Evolutionary conservation across 2,888 invertebrate species (phyloP).

Genomic region (Dorcus parallelipipedus): DNA sequence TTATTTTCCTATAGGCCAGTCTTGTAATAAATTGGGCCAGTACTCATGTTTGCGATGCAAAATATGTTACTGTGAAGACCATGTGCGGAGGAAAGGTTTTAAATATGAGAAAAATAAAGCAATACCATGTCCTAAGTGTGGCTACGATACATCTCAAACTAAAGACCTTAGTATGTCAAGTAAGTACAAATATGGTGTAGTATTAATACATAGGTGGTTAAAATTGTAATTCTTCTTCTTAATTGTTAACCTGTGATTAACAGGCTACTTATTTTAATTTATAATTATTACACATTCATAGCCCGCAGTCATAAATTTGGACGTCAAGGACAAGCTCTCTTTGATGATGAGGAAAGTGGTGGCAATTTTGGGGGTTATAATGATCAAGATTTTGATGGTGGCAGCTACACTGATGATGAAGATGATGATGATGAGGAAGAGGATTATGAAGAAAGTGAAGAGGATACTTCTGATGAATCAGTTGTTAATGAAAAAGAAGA

Average conservation of each 20-base stretch:
- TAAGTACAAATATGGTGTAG: constrained; percentile 47
- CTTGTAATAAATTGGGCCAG: constrained; percentile 91
- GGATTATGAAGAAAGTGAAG: constrained; percentile 48
- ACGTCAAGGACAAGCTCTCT: constrained; percentile 67
- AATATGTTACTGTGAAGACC: constrained; percentile 95
- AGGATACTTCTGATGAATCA: constrained; percentile 41
- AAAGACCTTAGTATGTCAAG: constrained; percentile 95
- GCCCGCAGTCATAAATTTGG: constrained; percentile 87
- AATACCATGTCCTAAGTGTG: constrained; percentile 92
- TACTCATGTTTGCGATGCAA: constrained; percentile 95
- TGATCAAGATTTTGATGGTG: constrained; percentile 51
- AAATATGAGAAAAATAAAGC: constrained; percentile 81
- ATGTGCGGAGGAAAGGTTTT: constrained; percentile 87
- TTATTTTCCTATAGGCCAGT: constrained; percentile 63
- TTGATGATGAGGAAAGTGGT: constrained; percentile 58
- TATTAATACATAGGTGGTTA: no score
- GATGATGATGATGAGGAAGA: constrained; percentile 41
- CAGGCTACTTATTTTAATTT: neutral
- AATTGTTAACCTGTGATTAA: no score
- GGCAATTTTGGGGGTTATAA: constrained; percentile 45
- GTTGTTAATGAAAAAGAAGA: constrained; percentile 41
- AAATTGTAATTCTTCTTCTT: no score
- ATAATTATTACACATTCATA: constrained; percentile 40
- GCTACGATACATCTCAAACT: constrained; percentile 88
- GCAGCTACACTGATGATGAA: constrained; percentile 35